Base-by-base conservation (phyloP, 2,888 invertebrate species). In the Amblyteles armatorius region DNA sequence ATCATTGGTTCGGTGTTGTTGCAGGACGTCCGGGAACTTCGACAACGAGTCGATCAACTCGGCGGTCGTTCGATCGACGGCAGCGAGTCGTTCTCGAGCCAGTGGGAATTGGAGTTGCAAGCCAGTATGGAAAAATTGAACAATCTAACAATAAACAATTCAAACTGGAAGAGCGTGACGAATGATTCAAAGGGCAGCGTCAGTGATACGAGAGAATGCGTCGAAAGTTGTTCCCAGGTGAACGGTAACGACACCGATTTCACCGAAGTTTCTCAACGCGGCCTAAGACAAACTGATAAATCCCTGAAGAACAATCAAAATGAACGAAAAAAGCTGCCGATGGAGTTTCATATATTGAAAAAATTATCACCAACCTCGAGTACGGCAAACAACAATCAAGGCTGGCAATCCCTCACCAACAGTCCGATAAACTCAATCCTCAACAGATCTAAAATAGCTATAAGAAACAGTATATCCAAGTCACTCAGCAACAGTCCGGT, bases 41-140 rank as follows among this genome's bases (percentile, higher is more conserved):
- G 96, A 85, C 94, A 96, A 93, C 95, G 96, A 84, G 96, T 97
- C 0, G 96, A 97, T 92, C 96, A 97, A 90, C 94, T 97, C 36
- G 96, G 97, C 0, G 95, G 96, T 3, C 95, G 97, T 86, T 97
- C 97, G 0, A 96, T 97, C 19, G 97, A 97, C 90, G 96, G 96
- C 26, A 96, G 96, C 76, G 97, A 96, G 88, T 94, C 95, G 71
- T 96, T 96, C 0, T 95, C 95, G 85, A 96, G 96, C 3, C 96
- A 96, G 1, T 97, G 97, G 97, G 97, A 97, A 84, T 94, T 96
- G 48, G 97, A 97, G 91, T 92, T 97, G 7, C 97, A 97, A 92
- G 96, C 96, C 71, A 97, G 97, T 0, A 96, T 97, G n/a, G 96
- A 97, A 90, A 97, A 97, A 90, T 93, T 97, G 5, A 97, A 97